phyloP scores from a whole-genome alignment of 1,140 invertebrate genomes.

The Musca vetustissima region DNA sequence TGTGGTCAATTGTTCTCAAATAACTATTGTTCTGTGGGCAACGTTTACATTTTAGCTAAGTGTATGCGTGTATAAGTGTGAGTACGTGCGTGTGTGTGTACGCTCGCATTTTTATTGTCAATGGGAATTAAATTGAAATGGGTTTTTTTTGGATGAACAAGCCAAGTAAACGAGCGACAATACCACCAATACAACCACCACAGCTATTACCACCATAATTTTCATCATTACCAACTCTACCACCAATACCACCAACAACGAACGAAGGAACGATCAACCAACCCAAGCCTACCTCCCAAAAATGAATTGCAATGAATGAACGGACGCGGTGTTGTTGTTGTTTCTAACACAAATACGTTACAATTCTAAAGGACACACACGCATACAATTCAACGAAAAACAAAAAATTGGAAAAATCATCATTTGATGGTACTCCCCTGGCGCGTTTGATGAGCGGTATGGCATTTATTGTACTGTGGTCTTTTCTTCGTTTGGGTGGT shows the following conservation, averaged over 20 bases:
- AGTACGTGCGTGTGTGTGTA: background rate
- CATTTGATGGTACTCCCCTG: slow-evolving; percentile 1
- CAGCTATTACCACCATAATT: background rate
- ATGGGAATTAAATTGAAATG: slow-evolving; percentile 20
- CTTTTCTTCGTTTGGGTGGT: too few species aligned
- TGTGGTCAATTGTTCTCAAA: slow-evolving; percentile 6
- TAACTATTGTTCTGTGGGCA: background rate
- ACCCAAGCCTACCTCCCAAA: background rate
- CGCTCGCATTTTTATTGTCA: background rate
- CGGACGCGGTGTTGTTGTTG: too few species aligned
- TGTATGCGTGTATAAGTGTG: background rate
- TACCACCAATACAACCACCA: background rate
- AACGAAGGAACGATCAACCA: too few species aligned
- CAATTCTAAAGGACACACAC: background rate
- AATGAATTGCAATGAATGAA: background rate
- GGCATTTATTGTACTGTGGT: too few species aligned
- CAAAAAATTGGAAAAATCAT: slow-evolving; percentile 6
- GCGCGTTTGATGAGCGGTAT: too few species aligned
- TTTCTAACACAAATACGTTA: background rate
- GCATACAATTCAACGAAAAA: too few species aligned
- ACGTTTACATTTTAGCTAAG: too few species aligned
- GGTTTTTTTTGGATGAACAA: slow-evolving; percentile 1
- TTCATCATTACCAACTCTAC: too few species aligned
- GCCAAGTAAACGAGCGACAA: too few species aligned
- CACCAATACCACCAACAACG: slow-evolving; percentile 3